Evolutionary conservation across 1,140 invertebrate species (phyloP).

Genomic region (Papilio glaucus): DNA sequence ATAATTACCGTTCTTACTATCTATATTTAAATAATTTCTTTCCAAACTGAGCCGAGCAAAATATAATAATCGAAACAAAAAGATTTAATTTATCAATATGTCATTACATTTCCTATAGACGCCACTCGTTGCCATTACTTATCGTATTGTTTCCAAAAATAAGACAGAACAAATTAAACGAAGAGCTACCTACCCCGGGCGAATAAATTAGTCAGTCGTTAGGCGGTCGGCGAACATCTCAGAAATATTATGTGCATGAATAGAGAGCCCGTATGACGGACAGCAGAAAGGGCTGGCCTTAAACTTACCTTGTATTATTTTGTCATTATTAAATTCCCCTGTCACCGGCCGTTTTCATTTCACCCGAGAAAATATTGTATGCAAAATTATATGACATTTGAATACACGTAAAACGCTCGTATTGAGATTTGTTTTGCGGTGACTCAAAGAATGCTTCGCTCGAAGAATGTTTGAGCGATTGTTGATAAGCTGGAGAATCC

Average conservation of each 20-base stretch:
- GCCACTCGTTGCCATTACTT: constrained; percentile 11
- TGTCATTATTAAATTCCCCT: constrained; percentile 83
- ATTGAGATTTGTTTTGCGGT: constrained; percentile 61
- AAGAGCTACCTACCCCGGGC: constrained; percentile 52
- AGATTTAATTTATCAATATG: background rate
- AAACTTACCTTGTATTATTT: constrained; percentile 82
- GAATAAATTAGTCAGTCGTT: constrained; percentile 81
- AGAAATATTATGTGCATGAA: constrained; percentile 81
- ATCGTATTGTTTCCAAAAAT: constrained; percentile 26
- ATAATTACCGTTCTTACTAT: too few relatives aligned
- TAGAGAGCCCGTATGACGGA: constrained; percentile 78
- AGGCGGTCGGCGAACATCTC: constrained; percentile 77
- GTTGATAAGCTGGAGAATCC: constrained; percentile 25
- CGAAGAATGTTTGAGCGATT: constrained; percentile 36
- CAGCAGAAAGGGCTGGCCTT: constrained; percentile 81
- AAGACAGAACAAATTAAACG: constrained; percentile 33
- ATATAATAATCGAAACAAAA: background rate
- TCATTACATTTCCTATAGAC: background rate
- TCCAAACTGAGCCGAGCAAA: background rate
- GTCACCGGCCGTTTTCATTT: constrained; percentile 78
- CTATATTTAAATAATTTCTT: background rate
- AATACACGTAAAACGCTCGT: constrained; percentile 77
- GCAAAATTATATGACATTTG: constrained; percentile 83
- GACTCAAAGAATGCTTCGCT: constrained; percentile 41
- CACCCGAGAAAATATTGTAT: constrained; percentile 80